Percentiles rank a stretch among this genome's conserved stretches.
These are phyloP conservation scores for Drosophila melanosoma DNA, from an alignment of 2,888 invertebrate genomes.

Conservation along the genomic window DNA sequence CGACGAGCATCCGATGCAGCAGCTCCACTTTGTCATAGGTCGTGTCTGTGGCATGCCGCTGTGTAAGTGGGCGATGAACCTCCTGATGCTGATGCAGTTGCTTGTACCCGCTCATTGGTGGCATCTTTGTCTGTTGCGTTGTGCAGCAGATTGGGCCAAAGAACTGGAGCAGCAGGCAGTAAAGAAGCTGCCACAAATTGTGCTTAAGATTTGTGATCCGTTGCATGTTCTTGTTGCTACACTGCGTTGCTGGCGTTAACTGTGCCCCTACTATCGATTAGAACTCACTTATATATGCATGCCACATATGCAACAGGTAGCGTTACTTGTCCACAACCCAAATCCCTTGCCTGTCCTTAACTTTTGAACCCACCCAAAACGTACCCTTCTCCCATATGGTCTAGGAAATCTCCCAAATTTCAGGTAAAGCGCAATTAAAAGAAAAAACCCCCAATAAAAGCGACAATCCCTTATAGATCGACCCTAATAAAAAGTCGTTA, in stretches of 20 bases:
- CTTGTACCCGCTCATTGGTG: constrained; percentile 4
- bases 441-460: not conserved
- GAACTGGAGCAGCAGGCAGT: constrained; percentile 30
- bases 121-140: constrained; percentile 8
- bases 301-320: constrained; percentile 37
- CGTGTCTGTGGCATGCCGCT: constrained; percentile 15
- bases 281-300: constrained; percentile 22
- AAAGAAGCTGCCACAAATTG: constrained; percentile 28
- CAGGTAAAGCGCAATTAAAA: not conserved
- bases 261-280: constrained; percentile 6
- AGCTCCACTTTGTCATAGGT: constrained; percentile 55
- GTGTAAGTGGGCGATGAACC: constrained; percentile 3
- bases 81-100: not conserved
- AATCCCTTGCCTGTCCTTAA: constrained; percentile 3
- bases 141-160: constrained; percentile 10
- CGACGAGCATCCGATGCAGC: constrained; percentile 62
- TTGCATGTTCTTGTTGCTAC: constrained; percentile 37
- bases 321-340: not conserved
- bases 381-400: constrained; percentile 3
- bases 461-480: not conserved
- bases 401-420: not conserved
- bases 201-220: not conserved
- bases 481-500: not conserved
- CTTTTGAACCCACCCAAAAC: not conserved
- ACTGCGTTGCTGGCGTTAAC: constrained; percentile 6